A percentile compares a stretch with the other conserved stretches of the same genome.
phyloP scores from a whole-genome alignment of 2,797 vertebrate genomes.

The Poeciliopsis presidionis region DNA sequence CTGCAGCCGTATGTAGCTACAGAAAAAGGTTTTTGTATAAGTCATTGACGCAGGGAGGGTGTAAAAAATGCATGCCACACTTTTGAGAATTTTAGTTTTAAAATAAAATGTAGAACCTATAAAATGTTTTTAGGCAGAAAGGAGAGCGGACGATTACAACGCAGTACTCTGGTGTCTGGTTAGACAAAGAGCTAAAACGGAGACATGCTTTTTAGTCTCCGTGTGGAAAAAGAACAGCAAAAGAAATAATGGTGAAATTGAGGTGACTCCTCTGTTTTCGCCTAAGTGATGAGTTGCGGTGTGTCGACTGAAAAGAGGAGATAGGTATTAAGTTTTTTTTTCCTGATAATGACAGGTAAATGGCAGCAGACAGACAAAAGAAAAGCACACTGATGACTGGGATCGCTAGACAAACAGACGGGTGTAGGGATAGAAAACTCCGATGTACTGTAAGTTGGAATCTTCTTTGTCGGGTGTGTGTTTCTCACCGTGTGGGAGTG shows the following conservation, averaged over 20 bases:
- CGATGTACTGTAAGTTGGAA: conserved; percentile 62
- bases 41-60: not conserved
- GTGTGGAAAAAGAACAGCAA: conserved; percentile 51
- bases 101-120: not conserved
- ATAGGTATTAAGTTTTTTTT: conserved; percentile 65
- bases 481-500: conserved; percentile 51
- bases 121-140: conserved; percentile 61
- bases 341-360: conserved; percentile 72
- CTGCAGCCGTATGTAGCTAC: not conserved
- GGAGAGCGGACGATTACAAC: conserved; percentile 54
- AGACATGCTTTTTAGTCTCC: conserved; percentile 50
- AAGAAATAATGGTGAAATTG: conserved; percentile 56
- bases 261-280: conserved; percentile 34
- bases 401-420: conserved; percentile 68
- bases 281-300: conserved; percentile 55
- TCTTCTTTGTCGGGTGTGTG: conserved; percentile 47
- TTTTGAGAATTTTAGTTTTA: not conserved
- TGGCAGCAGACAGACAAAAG: conserved; percentile 64
- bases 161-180: conserved; percentile 61
- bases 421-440: conserved; percentile 64
- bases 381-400: conserved; percentile 65
- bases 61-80: not conserved
- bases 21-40: not conserved
- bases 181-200: conserved; percentile 47
- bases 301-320: conserved; percentile 59